Evolutionary conservation across 2,888 invertebrate species (phyloP), one percentile per base, ranked within the genome.

Genomic region (Acrobasis suavella): DNA sequence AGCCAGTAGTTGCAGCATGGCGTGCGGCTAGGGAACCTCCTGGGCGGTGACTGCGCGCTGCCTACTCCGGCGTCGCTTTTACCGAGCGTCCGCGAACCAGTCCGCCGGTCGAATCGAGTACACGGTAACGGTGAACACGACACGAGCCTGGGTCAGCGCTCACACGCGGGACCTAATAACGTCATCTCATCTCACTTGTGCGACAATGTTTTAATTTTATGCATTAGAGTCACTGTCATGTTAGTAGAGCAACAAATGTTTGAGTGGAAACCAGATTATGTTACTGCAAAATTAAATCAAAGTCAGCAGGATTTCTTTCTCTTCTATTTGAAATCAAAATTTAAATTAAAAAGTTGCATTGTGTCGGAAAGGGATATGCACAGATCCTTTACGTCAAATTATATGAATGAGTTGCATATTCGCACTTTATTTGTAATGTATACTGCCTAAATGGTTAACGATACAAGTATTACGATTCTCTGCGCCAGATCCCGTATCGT

Each of bases 71-170:
- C 89, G 81, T 77, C 80, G 89, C 91, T 91, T 91, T 90, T 91
- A 89, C 87, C 78, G 77, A 71, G 78, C 80, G 76, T 75, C 75
- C 73, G 78, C 82, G 82, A 88, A 89, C 91, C 91, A 89, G 91
- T 89, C 88, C 76, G 79, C 69, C 78, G 77, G 71, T 75, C 78
- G 84, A 91, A 91, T 80, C 85, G 90, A 75, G 91, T 82, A 89
- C 91, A 89, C 82, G 75, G 86, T 91, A 91, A 91, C 91, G 91
- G 91, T 91, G 83, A 72, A 80, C 77, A 79, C 85, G 84, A 79
- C 86, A 84, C 83, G 76, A 80, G 74, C 78, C 74, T 69, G 71
- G 71, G 73, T 72, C 70, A 69, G 72, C 68, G 32, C 72, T 74
- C 46, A 71, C 71, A 72, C 74, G 71, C 72, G 67, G 70, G 71